These are phyloP conservation scores for Sinohyriopsis cumingii DNA, from an alignment of 2,888 invertebrate genomes.

Conservation along the genomic window DNA sequence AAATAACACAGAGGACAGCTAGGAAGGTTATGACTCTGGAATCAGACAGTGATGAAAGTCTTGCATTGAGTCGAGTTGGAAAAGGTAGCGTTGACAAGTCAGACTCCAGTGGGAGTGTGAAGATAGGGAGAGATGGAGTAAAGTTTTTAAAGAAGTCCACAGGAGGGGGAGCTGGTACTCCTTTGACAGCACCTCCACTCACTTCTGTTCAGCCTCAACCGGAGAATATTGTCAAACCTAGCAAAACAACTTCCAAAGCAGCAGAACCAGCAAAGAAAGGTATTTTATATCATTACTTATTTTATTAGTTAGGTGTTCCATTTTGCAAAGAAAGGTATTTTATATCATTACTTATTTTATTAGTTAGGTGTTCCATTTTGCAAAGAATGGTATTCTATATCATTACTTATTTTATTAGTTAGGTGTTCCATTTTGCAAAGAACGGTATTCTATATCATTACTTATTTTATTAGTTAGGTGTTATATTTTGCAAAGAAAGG, in stretches of 20 bases:
- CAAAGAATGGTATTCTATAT: neutral
- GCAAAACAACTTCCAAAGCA: neutral
- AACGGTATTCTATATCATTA: neutral
- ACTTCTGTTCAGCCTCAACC: slow-evolving; percentile 1
- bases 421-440: neutral
- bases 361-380: neutral
- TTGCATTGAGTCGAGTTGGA: slow-evolving; percentile 17
- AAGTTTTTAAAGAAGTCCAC: slow-evolving; percentile 51
- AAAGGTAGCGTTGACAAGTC: slow-evolving; percentile 22
- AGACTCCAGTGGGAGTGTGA: slow-evolving; percentile 42
- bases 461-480: no score
- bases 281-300: no score
- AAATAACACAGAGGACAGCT: slow-evolving; percentile 41
- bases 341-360: no score
- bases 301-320: no score
- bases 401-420: no score
- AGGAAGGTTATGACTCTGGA: slow-evolving; percentile 42
- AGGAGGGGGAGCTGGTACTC: slow-evolving; percentile 10
- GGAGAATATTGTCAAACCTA: neutral
- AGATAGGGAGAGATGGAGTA: slow-evolving; percentile 46
- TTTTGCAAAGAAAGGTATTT: no score
- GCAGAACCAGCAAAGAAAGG: neutral
- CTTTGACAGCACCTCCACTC: slow-evolving; percentile 14
- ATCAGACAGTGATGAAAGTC: slow-evolving; percentile 54
- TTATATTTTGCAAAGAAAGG: neutral